Base-by-base conservation (phyloP, 1,140 invertebrate species). In the Macrobrachium rosenbergii region DNA sequence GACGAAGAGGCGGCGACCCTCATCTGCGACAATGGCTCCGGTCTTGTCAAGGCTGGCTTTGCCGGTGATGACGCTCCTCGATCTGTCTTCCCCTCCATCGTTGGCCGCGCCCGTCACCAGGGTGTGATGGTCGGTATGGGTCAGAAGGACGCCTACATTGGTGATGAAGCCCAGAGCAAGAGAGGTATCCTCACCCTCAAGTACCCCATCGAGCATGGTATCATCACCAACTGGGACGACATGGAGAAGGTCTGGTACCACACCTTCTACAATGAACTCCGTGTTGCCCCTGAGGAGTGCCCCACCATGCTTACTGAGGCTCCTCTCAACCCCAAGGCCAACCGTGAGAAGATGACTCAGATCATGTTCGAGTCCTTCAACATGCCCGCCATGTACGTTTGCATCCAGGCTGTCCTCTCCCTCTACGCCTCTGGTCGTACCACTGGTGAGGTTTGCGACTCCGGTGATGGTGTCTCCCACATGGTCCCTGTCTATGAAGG, bases 201-300 rank as follows among this genome's bases (percentile, higher is more conserved):
- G 92, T 98, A 98, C 94, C 98, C 97, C 89, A 97, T 98, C 93
- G 97, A 98, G 92, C 97, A 98, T 94, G 97, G 97, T 91, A 97
- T 98, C 92, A 96, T 98, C 91, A 98, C 97, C 92, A 98, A 98
- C 95, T 98, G 97, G 97, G 97, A 98, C 91, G 97, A 98, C 92
- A 98, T 99, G 97, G 97, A 98, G 92, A 98, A 98, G 92, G 97
- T 98, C 92, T 98, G 97, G 97, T 97, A 98, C 93, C 96, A 98
- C 93, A 96, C 96, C 88, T 98, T 98, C 93, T 98, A 98, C 94
- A 98, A 98, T 91, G 98, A 99, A 93, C 94, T 99, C 90, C 96
- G 97, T 93, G 97, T 98, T 87, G 98, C 97, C 63, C 98, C 98
- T 14, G 97, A 98, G 92, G 97, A 98, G 91, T 96, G 98, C 91